phyloP scores from a whole-genome alignment of 2,888 invertebrate genomes.

The Seira ritae region DNA sequence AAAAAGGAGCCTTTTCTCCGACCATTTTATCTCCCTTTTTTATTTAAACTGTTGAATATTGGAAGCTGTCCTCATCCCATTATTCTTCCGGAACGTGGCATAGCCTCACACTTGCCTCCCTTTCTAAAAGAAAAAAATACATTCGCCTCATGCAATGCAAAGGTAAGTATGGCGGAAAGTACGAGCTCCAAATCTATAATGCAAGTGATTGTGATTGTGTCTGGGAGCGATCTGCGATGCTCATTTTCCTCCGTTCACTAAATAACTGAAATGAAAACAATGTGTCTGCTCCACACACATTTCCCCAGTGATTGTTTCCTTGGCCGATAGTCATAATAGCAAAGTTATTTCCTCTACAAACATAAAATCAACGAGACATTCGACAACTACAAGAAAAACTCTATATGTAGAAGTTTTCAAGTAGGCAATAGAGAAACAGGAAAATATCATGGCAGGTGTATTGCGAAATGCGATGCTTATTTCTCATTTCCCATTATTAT shows the following conservation, averaged over 20 bases:
- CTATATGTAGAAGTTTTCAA: not conserved
- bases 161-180: not conserved
- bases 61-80: conserved; percentile 17
- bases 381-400: not conserved
- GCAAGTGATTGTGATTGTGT: not conserved
- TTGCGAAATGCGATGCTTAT: not conserved
- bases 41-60: conserved; percentile 40
- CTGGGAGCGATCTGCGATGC: too few species aligned
- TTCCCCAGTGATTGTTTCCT: conserved; percentile 13
- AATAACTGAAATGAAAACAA: conserved; percentile 20
- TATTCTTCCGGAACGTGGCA: not conserved
- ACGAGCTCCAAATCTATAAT: not conserved
- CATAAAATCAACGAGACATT: conserved; percentile 12
- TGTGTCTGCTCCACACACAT: conserved; percentile 6
- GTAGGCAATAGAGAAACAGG: not conserved
- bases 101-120: not conserved
- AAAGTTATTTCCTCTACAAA: not conserved
- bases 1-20: not conserved
- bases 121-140: conserved; percentile 4
- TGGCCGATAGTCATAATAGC: conserved; percentile 8
- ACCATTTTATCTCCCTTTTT: not conserved
- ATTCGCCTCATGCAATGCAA: not conserved
- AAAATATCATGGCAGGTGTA: not conserved
- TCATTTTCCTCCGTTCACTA: not conserved
- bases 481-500: conserved; percentile 7